Evolutionary conservation across 2,888 invertebrate species (phyloP).

Genomic region (Blomia tropicalis): DNA sequence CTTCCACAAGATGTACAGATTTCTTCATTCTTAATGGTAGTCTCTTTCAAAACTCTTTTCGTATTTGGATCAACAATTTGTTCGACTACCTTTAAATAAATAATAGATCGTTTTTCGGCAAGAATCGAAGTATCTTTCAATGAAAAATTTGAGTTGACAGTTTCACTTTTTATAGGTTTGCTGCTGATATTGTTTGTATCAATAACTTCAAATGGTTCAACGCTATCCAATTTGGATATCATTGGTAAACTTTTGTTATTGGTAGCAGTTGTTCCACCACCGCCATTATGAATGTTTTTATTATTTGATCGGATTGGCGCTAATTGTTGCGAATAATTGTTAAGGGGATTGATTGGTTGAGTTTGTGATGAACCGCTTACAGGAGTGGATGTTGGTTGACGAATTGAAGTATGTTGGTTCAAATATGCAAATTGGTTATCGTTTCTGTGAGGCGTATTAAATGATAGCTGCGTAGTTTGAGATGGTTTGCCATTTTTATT

Average conservation of each 20-base stretch:
- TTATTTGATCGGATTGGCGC: neutral
- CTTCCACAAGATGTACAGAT: constrained; percentile 9
- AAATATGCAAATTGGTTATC: neutral
- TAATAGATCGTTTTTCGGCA: constrained; percentile 11
- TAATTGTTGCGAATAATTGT: neutral
- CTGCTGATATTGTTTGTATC: too few species aligned
- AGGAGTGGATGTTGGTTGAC: neutral
- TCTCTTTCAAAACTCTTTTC: constrained; percentile 21
- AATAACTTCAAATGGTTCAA: too few species aligned
- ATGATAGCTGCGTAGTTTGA: neutral
- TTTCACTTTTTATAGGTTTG: neutral
- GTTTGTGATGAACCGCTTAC: too few species aligned
- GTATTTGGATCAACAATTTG: constrained; percentile 18
- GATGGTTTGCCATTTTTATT: neutral
- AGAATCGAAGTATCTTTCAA: neutral
- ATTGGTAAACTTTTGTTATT: neutral
- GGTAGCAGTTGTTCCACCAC: neutral
- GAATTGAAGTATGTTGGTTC: neutral
- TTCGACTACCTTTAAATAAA: constrained; percentile 19
- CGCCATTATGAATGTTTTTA: neutral
- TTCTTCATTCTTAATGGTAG: constrained; percentile 22
- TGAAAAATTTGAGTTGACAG: neutral
- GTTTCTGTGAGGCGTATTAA: neutral
- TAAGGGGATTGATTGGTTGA: neutral
- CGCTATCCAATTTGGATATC: neutral